Evolutionary conservation across 2,888 invertebrate genomes (phyloP).

Genomic region (Catotricha subobsoleta): DNA sequence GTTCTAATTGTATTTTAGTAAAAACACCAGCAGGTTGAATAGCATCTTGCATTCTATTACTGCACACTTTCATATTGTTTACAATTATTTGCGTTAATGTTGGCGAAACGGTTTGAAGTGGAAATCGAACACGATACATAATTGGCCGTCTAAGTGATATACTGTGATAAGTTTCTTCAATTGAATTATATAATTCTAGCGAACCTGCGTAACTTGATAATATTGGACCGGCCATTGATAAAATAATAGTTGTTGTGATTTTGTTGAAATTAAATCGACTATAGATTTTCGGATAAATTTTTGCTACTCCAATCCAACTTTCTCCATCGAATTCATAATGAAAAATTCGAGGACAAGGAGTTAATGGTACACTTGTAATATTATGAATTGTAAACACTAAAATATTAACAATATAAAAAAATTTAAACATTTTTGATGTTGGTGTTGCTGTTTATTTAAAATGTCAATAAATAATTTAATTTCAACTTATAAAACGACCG

Average conservation of each 20-base stretch:
- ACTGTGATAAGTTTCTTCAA: not conserved
- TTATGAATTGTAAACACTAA: no score
- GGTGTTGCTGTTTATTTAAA: no score
- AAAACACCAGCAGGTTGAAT: not conserved
- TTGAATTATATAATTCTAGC: not conserved
- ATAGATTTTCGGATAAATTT: conserved; percentile 3
- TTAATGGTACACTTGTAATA: no score
- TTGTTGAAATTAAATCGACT: not conserved
- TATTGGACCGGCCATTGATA: not conserved
- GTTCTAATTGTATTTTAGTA: not conserved
- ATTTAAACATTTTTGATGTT: no score
- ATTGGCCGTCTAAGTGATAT: not conserved
- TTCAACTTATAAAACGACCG: no score
- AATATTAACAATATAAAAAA: no score
- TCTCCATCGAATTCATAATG: conserved; percentile 1
- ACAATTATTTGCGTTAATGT: not conserved
- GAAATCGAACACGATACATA: not conserved
- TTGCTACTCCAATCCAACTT: not conserved
- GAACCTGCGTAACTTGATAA: no score
- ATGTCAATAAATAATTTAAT: no score
- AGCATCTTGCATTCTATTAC: not conserved
- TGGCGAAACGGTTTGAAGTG: not conserved
- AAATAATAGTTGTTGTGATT: not conserved
- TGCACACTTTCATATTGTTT: not conserved
- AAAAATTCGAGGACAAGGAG: not conserved